Percentiles rank a stretch among this genome's conserved stretches.
Evolutionary conservation across 1,140 invertebrate genomes (phyloP).

Genomic region (Diplogasteroides magnus): DNA sequence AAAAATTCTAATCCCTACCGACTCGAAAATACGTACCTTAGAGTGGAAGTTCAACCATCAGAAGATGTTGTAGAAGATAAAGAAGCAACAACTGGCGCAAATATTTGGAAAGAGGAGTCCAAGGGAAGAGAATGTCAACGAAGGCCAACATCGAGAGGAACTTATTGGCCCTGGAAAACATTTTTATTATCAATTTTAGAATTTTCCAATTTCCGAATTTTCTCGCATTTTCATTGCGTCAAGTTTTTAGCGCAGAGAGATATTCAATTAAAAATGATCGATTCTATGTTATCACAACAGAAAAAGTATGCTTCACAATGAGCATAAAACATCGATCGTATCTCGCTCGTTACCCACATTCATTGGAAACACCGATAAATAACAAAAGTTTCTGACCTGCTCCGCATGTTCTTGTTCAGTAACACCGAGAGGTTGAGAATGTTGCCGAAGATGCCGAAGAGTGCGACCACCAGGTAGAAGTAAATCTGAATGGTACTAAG

Average conservation of each 20-base stretch:
- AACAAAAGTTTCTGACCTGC: conserved; percentile 23
- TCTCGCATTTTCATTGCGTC: not conserved
- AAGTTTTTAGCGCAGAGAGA: not conserved
- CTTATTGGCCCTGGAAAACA: conserved; percentile 48
- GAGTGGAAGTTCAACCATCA: conserved; percentile 47
- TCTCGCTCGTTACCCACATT: no score
- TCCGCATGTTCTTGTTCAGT: conserved; percentile 46
- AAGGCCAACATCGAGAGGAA: conserved; percentile 47
- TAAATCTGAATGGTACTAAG: conserved; percentile 23
- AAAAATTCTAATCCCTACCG: no score
- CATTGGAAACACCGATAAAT: no score
- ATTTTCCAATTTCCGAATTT: not conserved
- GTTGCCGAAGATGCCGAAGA: conserved; percentile 53
- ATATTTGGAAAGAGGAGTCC: conserved; percentile 45
- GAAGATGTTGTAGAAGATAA: conserved; percentile 44
- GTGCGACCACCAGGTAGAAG: conserved; percentile 43
- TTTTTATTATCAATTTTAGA: no score
- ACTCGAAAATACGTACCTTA: conserved; percentile 44
- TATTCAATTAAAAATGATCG: not conserved
- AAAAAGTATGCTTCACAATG: no score
- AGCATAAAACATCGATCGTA: no score
- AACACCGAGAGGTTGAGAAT: conserved; percentile 47
- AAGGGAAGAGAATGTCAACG: conserved; percentile 47
- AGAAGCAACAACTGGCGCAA: conserved; percentile 45
- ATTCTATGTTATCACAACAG: no score